Conservation (phyloP, 30 jellyfish, hydroid and myxozoan genomes). For the Morbakka virulenta region DNA sequence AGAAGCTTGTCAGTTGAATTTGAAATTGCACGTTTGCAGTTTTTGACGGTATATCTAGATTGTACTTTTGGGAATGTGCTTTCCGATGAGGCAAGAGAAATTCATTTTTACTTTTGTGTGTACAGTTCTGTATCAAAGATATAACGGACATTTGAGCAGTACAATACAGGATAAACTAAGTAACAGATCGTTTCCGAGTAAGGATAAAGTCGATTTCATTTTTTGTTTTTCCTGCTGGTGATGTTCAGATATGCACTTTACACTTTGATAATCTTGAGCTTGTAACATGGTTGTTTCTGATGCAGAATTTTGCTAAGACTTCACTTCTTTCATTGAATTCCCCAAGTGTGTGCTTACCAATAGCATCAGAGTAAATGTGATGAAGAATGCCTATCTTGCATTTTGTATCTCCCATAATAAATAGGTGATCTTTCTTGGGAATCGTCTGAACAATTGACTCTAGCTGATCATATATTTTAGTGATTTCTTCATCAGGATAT, state of each 20-base stretch:
- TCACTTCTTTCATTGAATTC: constrained; percentile 5
- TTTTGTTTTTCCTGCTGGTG: constrained; percentile 29
- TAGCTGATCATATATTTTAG: neutral
- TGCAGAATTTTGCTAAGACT: no score
- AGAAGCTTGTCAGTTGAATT: neutral
- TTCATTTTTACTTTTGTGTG: neutral
- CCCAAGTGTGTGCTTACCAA: constrained; percentile 23
- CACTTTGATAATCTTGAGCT: no score
- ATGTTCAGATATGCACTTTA: constrained; percentile 18
- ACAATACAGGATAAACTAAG: neutral
- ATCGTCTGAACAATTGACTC: neutral
- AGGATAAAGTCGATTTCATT: constrained; percentile 36
- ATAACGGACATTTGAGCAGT: no score
- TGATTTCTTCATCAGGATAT: constrained; percentile 19
- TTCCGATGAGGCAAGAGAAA: neutral
- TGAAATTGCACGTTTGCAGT: neutral
- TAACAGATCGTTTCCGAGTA: neutral
- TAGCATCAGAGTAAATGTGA: neutral
- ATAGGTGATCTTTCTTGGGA: constrained; percentile 38
- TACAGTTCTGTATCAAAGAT: neutral
- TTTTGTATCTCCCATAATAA: constrained; percentile 14
- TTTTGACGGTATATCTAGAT: neutral
- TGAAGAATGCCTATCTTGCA: constrained; percentile 12
- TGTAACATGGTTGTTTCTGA: constrained; percentile 13
- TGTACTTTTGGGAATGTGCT: neutral